Percentiles rank a stretch among this genome's conserved stretches.
phyloP scores from a whole-genome alignment of 2,888 invertebrate genomes.

The Pardosa pseudoannulata region DNA sequence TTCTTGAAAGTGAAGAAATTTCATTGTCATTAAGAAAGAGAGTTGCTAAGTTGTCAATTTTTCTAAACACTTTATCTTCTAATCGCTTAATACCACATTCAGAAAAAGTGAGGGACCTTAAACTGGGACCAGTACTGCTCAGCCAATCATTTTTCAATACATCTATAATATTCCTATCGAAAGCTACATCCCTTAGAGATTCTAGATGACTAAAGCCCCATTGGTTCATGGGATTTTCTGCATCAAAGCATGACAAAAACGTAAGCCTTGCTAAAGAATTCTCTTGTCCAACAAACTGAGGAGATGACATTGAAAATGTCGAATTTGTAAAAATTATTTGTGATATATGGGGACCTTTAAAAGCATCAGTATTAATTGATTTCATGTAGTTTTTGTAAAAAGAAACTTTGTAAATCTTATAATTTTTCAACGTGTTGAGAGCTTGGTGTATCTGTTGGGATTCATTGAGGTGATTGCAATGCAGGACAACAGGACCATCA shows the following conservation, averaged over 20 bases:
- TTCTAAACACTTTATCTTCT: conserved; percentile 55
- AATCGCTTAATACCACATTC: conserved; percentile 43
- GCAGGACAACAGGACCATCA: conserved; percentile 24
- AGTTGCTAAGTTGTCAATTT: conserved; percentile 30
- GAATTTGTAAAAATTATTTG: conserved; percentile 47
- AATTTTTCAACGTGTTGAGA: neutral
- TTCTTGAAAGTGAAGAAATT: conserved; percentile 25
- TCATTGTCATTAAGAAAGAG: conserved; percentile 52
- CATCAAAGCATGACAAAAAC: conserved; percentile 41
- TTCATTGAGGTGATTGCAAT: conserved; percentile 51
- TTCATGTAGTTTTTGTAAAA: conserved; percentile 41
- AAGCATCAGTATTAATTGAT: conserved; percentile 38
- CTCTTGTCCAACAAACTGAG: conserved; percentile 52
- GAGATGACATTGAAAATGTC: conserved; percentile 26
- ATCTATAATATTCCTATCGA: conserved; percentile 46
- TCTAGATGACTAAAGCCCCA: conserved; percentile 38
- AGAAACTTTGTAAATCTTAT: conserved; percentile 33
- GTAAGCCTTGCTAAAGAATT: conserved; percentile 26
- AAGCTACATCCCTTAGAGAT: conserved; percentile 41
- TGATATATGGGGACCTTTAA: conserved; percentile 35
- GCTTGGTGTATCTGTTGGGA: conserved; percentile 34
- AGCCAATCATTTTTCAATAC: conserved; percentile 51
- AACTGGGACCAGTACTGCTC: conserved; percentile 22
- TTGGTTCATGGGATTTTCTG: conserved; percentile 9
- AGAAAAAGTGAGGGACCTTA: conserved; percentile 51